A percentile compares a stretch with the other conserved stretches of the same genome.
These are phyloP conservation scores for Zaprionus taronus DNA, from an alignment of 1,140 invertebrate species.

Conservation along the genomic window DNA sequence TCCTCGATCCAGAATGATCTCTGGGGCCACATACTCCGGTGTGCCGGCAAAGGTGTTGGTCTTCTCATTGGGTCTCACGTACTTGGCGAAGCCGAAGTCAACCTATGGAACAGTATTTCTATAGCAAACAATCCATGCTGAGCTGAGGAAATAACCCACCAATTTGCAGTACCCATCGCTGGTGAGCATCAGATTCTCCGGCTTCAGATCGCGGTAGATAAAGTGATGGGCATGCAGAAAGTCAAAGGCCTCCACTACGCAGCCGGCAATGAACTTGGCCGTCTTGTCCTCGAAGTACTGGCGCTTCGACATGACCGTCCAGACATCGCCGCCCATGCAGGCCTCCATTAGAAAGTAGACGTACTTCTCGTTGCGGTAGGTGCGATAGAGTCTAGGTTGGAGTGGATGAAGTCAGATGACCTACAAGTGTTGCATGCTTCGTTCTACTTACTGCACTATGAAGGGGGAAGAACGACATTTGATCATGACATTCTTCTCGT, in stretches of 20 bases:
- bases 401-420: not conserved
- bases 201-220: slow-evolving; percentile 97
- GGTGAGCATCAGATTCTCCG: slow-evolving; percentile 96
- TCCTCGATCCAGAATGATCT: slow-evolving; percentile 97
- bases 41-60: slow-evolving; percentile 99
- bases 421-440: not conserved
- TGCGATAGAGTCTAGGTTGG: slow-evolving; percentile 93
- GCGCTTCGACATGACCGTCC: slow-evolving; percentile 94
- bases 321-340: slow-evolving; percentile 98
- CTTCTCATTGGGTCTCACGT: slow-evolving; percentile 90
- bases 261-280: slow-evolving; percentile 94
- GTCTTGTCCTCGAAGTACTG: slow-evolving; percentile 93
- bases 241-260: slow-evolving; percentile 95
- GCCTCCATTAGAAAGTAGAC: slow-evolving; percentile 99
- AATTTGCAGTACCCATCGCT: slow-evolving; percentile 95
- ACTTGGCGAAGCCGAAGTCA: slow-evolving; percentile 99
- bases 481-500: slow-evolving; percentile 96
- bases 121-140: no score
- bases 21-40: slow-evolving; percentile 94
- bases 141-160: slow-evolving; percentile 85
- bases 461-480: slow-evolving; percentile 90
- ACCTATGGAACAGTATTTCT: slow-evolving; percentile 87
- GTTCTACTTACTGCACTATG: slow-evolving; percentile 90
- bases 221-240: slow-evolving; percentile 95
- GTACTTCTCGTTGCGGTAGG: slow-evolving; percentile 97